Percentiles rank a stretch among this genome's conserved stretches.
phyloP scores from a whole-genome alignment of 2,113 vertebrate species.

The Crotalus horridus region DNA sequence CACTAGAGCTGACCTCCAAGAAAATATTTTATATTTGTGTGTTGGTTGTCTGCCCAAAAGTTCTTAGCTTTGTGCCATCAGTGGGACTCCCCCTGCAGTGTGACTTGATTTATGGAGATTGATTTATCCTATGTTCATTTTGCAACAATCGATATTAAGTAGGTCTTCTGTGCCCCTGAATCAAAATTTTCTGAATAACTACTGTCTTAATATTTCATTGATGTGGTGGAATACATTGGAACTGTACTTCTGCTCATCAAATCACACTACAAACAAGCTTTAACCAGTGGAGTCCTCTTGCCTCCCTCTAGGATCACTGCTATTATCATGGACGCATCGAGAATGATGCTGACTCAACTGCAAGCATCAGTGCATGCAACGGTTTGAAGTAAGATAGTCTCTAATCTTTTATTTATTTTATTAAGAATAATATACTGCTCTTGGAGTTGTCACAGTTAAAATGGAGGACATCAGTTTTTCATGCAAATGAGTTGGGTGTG shows the following conservation, averaged over 20 bases:
- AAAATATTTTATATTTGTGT: not conserved
- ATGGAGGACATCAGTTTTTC: too few species aligned
- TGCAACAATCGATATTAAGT: not conserved
- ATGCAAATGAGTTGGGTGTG: too few species aligned
- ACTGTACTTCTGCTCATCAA: fast-evolving
- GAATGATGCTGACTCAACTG: conserved; percentile 42
- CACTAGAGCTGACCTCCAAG: not conserved
- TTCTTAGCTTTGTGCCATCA: not conserved
- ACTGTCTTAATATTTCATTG: too few species aligned
- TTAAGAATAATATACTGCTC: not conserved
- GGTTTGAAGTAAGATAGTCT: conserved; percentile 64
- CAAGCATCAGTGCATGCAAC: conserved; percentile 69
- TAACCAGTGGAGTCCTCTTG: fast-evolving
- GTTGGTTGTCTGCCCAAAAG: not conserved
- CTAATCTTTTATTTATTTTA: not conserved
- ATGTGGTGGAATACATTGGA: not conserved
- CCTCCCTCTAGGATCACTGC: too few species aligned
- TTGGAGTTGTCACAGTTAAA: not conserved
- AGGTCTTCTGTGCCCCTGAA: not conserved
- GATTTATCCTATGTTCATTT: not conserved
- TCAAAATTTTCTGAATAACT: not conserved
- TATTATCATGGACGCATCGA: too few species aligned
- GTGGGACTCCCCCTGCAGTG: not conserved
- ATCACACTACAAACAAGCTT: fast-evolving
- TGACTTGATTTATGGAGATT: too few species aligned